Evolutionary conservation across 2,113 vertebrate species (phyloP), one percentile per base, ranked within the genome.

Genomic region (Mirza zaza): DNA sequence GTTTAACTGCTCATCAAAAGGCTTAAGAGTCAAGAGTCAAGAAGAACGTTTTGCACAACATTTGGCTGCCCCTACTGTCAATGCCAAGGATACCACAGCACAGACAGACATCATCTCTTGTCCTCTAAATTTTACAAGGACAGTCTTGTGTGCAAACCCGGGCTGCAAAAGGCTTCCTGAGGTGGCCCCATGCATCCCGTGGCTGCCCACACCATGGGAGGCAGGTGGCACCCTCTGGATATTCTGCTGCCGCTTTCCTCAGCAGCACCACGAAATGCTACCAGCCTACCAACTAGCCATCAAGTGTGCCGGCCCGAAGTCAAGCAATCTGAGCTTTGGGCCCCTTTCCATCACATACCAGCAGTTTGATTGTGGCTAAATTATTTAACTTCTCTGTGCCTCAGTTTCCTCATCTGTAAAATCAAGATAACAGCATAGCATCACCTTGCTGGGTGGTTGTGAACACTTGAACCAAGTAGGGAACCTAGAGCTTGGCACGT

Each of bases 1-100:
- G 63, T 93, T 91, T 90, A 73, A 84, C 0, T 87, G 91, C 85
- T 95, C 87, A 91, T 97, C 65, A 82, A 93, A 86, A 90, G 80
- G 59, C 85, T 86, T 57, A 95, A 50, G 55, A 63, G 36, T 92
- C 83, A 70, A 36, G 71, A 77, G 36, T 92, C 83, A 70, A 36
- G 71, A 77, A 79, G 48, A 67, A 61, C 52, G 27, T 84, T 88
- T 83, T 80, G 52, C 79, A 89, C 75, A 96, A 88, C 84, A 80
- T 79, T 68, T 84, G 79, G 89, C 86, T 82, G 93, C 23, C 91
- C 59, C 80, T 87, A 76, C 39, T 52, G 42, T 67, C 92, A 42
- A 83, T 42, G 45, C 50, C 14, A 45, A 52, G 63, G 48, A 70
- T 39, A 87, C 34, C 39, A 80, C 87, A 39, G 71, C 65, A 57